Conservation (phyloP, 2,888 invertebrate genomes). For the Synanthedon vespiformis region DNA sequence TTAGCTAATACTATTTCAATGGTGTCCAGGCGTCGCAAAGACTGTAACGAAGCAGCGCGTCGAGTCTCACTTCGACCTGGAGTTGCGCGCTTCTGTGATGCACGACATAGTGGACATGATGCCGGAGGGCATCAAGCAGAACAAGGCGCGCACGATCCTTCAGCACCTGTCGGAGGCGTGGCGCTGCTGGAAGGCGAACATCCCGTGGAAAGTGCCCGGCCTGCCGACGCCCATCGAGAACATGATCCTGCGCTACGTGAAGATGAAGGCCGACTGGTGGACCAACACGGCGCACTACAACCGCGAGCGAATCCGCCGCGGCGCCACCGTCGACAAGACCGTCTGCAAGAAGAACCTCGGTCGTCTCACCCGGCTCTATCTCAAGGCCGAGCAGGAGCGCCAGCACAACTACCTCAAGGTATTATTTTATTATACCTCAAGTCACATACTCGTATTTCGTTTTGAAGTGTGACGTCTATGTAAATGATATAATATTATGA, state of each 20-base stretch:
- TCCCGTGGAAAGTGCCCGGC: conserved; percentile 99
- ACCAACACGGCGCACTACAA: conserved; percentile 99
- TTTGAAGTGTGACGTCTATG: too few species aligned
- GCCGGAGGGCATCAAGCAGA: conserved; percentile 99
- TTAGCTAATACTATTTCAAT: neutral
- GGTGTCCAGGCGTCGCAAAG: conserved; percentile 87
- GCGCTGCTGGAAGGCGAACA: conserved; percentile 99
- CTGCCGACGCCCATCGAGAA: conserved; percentile 99
- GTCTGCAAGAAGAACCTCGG: conserved; percentile 99
- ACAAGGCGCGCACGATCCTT: conserved; percentile 98
- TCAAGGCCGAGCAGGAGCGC: conserved; percentile 98
- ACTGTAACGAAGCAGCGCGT: conserved; percentile 99
- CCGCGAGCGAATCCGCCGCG: conserved; percentile 96
- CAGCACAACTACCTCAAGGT: conserved; percentile 99
- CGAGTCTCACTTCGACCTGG: conserved; percentile 99
- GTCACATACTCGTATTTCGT: too few species aligned
- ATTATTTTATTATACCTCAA: conserved; percentile 7
- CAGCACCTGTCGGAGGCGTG: conserved; percentile 99
- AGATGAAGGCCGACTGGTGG: conserved; percentile 99
- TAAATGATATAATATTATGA: too few species aligned
- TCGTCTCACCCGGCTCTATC: conserved; percentile 93
- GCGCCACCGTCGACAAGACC: conserved; percentile 99
- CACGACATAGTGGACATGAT: conserved; percentile 99
- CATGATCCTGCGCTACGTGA: conserved; percentile 99
- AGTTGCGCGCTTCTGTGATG: conserved; percentile 96